phyloP scores from a whole-genome alignment of 2,797 vertebrate species.

The Liparis tanakae region DNA sequence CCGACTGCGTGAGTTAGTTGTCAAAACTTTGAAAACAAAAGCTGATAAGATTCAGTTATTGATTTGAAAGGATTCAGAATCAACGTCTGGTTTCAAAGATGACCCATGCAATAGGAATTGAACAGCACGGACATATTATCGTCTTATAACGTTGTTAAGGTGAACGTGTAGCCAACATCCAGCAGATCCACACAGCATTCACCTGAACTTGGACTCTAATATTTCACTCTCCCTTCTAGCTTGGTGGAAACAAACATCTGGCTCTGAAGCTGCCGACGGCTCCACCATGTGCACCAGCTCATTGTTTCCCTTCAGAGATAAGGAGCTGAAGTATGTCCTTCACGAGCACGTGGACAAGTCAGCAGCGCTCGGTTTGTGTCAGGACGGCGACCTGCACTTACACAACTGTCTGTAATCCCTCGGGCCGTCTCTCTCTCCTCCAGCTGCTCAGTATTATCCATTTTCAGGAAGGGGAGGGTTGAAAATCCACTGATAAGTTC shows the following conservation, averaged over 20 bases:
- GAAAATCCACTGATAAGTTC: constrained; percentile 46
- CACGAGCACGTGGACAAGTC: neutral
- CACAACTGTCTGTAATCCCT: constrained; percentile 28
- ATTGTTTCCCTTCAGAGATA: constrained; percentile 7
- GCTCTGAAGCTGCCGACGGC: neutral
- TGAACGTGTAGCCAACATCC: neutral
- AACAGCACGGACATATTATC: neutral
- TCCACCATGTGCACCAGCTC: neutral
- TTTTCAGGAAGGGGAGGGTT: constrained; percentile 15
- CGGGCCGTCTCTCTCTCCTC: constrained; percentile 11
- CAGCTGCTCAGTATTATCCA: constrained; percentile 45
- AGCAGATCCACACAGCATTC: neutral
- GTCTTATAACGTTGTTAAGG: neutral
- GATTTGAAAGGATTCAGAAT: neutral
- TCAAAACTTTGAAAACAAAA: neutral
- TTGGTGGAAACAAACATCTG: neutral
- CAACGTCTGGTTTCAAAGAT: neutral
- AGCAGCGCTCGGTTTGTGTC: constrained; percentile 7
- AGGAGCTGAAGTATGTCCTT: neutral
- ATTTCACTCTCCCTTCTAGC: neutral
- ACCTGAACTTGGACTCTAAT: neutral
- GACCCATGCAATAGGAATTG: neutral
- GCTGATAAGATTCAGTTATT: neutral
- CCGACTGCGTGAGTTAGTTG: neutral
- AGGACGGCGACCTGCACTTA: constrained; percentile 43